Conservation (phyloP, 2,888 invertebrate genomes). For the Psylliodes chrysocephalus region DNA sequence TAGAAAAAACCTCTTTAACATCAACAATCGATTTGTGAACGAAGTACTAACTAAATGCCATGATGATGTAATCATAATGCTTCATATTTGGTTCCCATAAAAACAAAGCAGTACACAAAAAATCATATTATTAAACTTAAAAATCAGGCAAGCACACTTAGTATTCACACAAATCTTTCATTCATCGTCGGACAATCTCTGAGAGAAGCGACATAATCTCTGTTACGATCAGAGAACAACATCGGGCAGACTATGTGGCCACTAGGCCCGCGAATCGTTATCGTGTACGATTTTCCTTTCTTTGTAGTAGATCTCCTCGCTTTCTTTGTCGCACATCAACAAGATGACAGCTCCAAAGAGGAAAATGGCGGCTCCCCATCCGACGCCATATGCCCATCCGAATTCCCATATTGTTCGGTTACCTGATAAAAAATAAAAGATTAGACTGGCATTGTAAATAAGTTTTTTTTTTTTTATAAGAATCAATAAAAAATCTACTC, state of each 20-base stretch:
- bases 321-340: conserved; percentile 96
- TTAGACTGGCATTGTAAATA: too few relatives aligned
- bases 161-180: conserved; percentile 54
- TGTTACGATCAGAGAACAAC: conserved; percentile 69
- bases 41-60: too few relatives aligned
- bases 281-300: conserved; percentile 90
- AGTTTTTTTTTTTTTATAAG: too few relatives aligned
- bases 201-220: conserved; percentile 57
- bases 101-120: conserved; percentile 41
- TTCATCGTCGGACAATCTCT: conserved; percentile 51
- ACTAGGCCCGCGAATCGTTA: conserved; percentile 70
- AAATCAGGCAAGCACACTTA: conserved; percentile 48
- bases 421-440: too few relatives aligned
- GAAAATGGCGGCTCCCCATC: conserved; percentile 97
- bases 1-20: too few relatives aligned
- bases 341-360: conserved; percentile 93
- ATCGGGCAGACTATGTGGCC: conserved; percentile 77
- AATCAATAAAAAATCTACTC: too few relatives aligned
- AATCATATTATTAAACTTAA: conserved; percentile 20
- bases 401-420: conserved; percentile 96
- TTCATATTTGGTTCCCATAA: too few relatives aligned
- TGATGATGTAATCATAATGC: too few relatives aligned
- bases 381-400: conserved; percentile 98
- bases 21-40: too few relatives aligned
- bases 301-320: conserved; percentile 97